These are phyloP conservation scores for Muscina levida DNA, from an alignment of 2,888 invertebrate species.

Conservation along the genomic window DNA sequence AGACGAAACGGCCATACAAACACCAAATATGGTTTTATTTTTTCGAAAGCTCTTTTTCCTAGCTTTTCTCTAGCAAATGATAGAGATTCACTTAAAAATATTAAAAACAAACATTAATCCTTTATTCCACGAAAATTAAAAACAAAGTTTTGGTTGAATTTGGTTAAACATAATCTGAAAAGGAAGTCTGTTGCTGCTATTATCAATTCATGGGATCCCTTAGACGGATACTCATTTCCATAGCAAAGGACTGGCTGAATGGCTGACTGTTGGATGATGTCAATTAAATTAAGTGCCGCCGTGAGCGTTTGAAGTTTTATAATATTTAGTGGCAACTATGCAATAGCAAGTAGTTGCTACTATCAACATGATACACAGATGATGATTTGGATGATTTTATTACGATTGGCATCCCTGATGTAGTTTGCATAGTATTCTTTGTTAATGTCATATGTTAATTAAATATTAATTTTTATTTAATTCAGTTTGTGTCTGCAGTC, in stretches of 20 bases:
- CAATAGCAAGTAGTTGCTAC: no score
- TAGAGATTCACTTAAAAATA: constrained; percentile 61
- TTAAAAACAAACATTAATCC: constrained; percentile 70
- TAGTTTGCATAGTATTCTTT: no score
- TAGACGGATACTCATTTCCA: neutral
- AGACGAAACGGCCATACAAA: constrained; percentile 5
- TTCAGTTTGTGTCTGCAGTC: no score
- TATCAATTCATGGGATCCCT: neutral
- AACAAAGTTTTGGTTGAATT: constrained; percentile 29
- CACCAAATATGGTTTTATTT: constrained; percentile 35
- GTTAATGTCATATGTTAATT: no score
- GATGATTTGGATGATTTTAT: no score
- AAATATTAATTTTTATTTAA: no score
- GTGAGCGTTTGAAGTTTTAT: constrained; percentile 70
- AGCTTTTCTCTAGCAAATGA: constrained; percentile 30
- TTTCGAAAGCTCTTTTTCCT: neutral
- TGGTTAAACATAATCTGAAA: constrained; percentile 63
- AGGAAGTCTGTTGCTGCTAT: constrained; percentile 51
- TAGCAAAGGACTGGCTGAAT: constrained; percentile 16
- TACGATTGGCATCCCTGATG: no score
- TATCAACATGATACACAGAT: no score
- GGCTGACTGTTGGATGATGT: constrained; percentile 72
- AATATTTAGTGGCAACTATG: constrained; percentile 32
- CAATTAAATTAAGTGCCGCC: constrained; percentile 80
- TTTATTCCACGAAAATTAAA: constrained; percentile 39